Evolutionary conservation across 1,140 invertebrate species (phyloP).

Genomic region (Mya arenaria): DNA sequence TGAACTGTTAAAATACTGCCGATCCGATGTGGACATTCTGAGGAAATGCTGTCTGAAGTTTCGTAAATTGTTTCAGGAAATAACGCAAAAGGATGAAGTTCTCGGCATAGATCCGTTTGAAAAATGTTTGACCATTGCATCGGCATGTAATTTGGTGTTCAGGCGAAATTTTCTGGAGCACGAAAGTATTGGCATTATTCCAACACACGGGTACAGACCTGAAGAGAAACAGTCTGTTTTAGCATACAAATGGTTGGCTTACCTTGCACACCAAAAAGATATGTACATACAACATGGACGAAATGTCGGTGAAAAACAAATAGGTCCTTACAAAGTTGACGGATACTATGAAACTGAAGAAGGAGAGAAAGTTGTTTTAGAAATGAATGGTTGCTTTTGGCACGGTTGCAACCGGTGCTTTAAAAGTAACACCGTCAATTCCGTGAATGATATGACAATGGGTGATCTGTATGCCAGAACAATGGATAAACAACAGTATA

Average conservation of each 20-base stretch:
- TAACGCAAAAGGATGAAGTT: background rate
- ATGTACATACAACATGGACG: constrained; percentile 24
- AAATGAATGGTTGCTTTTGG: constrained; percentile 56
- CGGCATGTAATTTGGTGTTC: constrained; percentile 13
- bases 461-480: constrained; percentile 33
- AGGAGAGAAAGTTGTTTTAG: constrained; percentile 7
- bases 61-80: background rate
- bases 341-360: background rate
- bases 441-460: constrained; percentile 5
- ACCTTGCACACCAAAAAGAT: background rate
- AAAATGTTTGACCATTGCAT: background rate
- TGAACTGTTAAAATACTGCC: constrained; percentile 17
- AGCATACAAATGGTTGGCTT: background rate
- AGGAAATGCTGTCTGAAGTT: constrained; percentile 3
- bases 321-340: constrained; percentile 14
- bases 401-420: constrained; percentile 57
- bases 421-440: background rate
- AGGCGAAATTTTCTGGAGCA: constrained; percentile 11
- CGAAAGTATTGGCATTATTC: background rate
- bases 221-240: background rate
- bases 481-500: background rate
- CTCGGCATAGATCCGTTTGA: constrained; percentile 5
- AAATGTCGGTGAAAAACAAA: constrained; percentile 11
- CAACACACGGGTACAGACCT: constrained; percentile 1
- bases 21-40: constrained; percentile 49